Evolutionary conservation across 2,113 vertebrate genomes (phyloP), one percentile per base, ranked within the genome.

Genomic region (Promerops cafer): DNA sequence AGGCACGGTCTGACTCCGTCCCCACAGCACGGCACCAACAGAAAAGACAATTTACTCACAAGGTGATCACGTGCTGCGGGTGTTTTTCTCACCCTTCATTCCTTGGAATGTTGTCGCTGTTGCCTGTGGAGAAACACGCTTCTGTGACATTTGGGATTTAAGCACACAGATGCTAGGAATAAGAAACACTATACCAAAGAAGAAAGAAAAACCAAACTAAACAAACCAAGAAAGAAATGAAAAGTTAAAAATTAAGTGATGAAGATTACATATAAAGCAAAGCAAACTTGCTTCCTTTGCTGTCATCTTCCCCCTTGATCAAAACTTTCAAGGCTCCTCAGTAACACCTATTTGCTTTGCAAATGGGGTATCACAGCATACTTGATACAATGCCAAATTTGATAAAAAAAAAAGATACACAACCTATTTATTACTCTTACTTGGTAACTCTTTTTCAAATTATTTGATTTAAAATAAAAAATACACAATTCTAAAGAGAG

Each of bases 401-500:
- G 33, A 81, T 54, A 35, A 83, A 84, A 39, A 65, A 53, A 2
- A 5, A n/a, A n/a, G 12, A 78, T 1, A 9, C 0, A 2, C 17
- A 63, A 78, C 13, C 30, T 72, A 75, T 71, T 72, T 82, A 64
- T 60, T 83, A 66, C 26, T 83, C 54, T 65, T 53, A 44, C 11
- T 80, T 47, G 59, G 42, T 52, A 52, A 65, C 9, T 45, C 8
- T 52, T 88, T 77, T 86, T 57, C 37, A 80, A 87, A 75, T 37
- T 78, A 90, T 27, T 68, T 18, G 16, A 63, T 80, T 95, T 59
- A 83, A 92, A 91, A 79, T 56, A 78, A 84, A 83, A 88, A 66
- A 35, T 0, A 47, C n/a, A 75, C 18, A 33, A 40, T 35, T 68
- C 23, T 69, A 76, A 83, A 79, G 35, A 69, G 45, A 63, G 11